Base-by-base conservation (phyloP, 1,140 invertebrate species). In the Leptinotarsa defecta region DNA sequence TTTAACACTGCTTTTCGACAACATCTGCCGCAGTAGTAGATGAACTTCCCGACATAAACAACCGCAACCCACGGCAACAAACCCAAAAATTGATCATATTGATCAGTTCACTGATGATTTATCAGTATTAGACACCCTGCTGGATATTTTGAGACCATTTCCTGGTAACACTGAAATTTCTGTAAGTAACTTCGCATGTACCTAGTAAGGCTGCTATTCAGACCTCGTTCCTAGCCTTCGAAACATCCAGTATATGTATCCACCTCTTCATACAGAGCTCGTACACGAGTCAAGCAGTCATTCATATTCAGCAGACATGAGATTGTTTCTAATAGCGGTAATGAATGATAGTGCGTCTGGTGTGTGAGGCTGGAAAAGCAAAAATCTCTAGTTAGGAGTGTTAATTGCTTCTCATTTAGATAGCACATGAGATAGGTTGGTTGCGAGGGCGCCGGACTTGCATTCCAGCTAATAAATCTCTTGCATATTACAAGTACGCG, bases 371-470 rank as follows among this genome's bases (percentile, higher is more conserved):
- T 43, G n/a, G 24, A 65, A 19, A 69, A 69, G 48, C 27, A 77
- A 74, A 77, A 78, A 71, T 72, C 62, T 65, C 17, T 73, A 61
- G 77, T 70, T 77, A 73, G 71, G 74, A 69, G 77, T 78, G 77
- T 78, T 78, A 78, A 78, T 77, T 78, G 77, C 77, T 77, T 78
- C 77, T 78, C 77, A 78, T 78, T 78, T 78, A 78, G 77, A 78
- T 78, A 64, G 75, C 74, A 69, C 73, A 76, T 19, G 75, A 74
- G 77, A 78, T 78, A 77, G 68, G 63, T 20, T 74, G 61, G 68
- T 62, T 71, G 77, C 75, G 77, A 62, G 75, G 77, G 77, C 77
- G 77, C 77, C 75, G 24, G 63, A 57, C 72, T 67, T 70, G 75
- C 72, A 76, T 77, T 77, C 69, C 75, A 65, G 6, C 62, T 67